Percentiles rank a stretch among this genome's conserved stretches.
phyloP scores from a whole-genome alignment of 2,113 vertebrate genomes.

The Rhombomys opimus region DNA sequence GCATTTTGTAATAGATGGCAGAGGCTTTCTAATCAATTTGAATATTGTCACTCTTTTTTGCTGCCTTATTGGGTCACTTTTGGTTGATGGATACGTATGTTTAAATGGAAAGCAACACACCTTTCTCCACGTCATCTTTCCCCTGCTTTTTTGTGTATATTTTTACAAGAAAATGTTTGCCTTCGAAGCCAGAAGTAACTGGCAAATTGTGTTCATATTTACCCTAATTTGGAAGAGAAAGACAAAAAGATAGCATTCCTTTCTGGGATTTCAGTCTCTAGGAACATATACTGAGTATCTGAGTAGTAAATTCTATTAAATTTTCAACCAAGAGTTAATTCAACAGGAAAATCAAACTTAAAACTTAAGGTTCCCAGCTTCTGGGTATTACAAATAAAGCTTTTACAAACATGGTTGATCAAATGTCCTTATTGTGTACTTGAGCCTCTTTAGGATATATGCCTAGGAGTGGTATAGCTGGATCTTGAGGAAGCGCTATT shows the following conservation, averaged over 20 bases:
- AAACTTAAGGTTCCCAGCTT: neutral
- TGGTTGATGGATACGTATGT: neutral
- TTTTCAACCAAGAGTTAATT: slow-evolving; percentile 57
- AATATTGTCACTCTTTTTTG: slow-evolving; percentile 19
- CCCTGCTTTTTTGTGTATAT: neutral
- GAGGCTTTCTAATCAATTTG: slow-evolving; percentile 53
- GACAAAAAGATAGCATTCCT: neutral
- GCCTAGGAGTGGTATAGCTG: too few species aligned
- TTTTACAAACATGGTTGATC: too few species aligned
- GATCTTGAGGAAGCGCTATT: too few species aligned
- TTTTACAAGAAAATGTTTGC: neutral
- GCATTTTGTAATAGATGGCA: slow-evolving; percentile 39
- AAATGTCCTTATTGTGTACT: too few species aligned
- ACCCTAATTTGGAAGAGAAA: slow-evolving; percentile 59
- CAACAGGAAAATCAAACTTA: slow-evolving; percentile 40
- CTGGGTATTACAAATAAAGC: too few species aligned
- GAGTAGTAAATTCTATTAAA: slow-evolving; percentile 29
- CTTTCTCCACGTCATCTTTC: neutral
- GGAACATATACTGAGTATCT: slow-evolving; percentile 44
- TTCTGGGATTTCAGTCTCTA: slow-evolving; percentile 15
- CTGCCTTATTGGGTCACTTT: slow-evolving; percentile 38
- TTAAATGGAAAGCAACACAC: slow-evolving; percentile 44
- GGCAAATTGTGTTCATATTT: slow-evolving; percentile 47
- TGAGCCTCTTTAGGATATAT: too few species aligned
- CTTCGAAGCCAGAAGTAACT: slow-evolving; percentile 61